Conservation (phyloP, 2,888 invertebrate genomes). For the Macropis europaea region DNA sequence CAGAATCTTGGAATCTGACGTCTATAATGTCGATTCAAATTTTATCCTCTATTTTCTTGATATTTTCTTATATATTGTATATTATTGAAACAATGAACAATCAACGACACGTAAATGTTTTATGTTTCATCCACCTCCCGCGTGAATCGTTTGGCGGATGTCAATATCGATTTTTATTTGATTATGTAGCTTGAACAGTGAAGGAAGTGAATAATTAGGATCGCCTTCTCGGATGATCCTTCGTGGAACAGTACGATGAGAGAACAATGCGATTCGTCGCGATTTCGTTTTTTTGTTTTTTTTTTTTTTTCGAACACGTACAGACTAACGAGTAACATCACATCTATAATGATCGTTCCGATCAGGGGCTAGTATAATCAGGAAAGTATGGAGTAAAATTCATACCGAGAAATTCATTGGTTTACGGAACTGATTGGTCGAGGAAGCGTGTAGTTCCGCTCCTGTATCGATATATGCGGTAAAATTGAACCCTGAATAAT, state of each 20-base stretch:
- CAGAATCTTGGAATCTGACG: no score
- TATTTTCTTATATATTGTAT: no score
- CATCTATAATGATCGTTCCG: background rate
- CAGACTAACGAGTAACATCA: background rate
- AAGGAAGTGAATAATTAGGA: no score
- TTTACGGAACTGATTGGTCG: background rate
- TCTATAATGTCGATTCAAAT: slow-evolving; percentile 50
- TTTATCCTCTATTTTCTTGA: background rate
- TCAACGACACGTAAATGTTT: no score
- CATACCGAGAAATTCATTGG: background rate
- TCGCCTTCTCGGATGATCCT: no score
- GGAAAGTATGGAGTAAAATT: background rate
- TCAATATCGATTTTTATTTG: no score
- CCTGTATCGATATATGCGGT: background rate
- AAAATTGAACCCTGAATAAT: slow-evolving; percentile 10
- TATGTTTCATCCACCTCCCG: no score
- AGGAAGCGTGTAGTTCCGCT: background rate
- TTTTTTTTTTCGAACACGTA: background rate
- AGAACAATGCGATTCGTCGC: background rate
- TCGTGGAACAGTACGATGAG: background rate
- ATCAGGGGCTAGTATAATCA: no score
- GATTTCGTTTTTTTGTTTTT: no score
- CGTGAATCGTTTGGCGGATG: no score
- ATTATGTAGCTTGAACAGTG: no score
- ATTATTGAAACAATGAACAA: no score